Base-by-base conservation (phyloP, 2,888 invertebrate genomes). In the Apamea sordens region DNA sequence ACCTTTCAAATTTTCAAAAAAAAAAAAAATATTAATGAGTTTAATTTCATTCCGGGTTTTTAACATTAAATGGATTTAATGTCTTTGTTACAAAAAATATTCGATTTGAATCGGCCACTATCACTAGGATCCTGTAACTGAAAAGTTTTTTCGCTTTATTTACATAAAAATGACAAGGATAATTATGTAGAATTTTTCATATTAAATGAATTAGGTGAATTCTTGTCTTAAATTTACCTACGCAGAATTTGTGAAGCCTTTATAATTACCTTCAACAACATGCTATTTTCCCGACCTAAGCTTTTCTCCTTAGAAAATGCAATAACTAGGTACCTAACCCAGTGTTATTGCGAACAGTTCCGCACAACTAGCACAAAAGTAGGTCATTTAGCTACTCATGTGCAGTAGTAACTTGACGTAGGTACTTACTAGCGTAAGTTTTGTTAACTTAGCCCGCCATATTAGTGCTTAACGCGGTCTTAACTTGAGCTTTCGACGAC, bases 381-480 rank as follows among this genome's bases (percentile, higher is more conserved):
- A 80, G 85, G 85, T 84, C 85, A 84, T 68, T 73, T 74, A 68
- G 75, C 59, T 28, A 82, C 86, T 83, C 85, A 64, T 71, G 75
- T 59, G 87, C 84, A 76, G 47, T 83, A 64, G 73, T 83, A 83
- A 83, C 78, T 83, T 86, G 47, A 53, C 67, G 67, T 53, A 47
- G n/a, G 65, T 64, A 73, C 73, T 63, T 59, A 53, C 64, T 47
- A 24, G 71, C 69, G 82, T 76, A 82, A 64, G 64, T 82, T 82
- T 76, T 85, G 70, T 70, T 76, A 53, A 64, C 76, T 59, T 24
- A 56, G 28, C 50, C 32, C 24, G 41, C 67, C 56, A 28, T 84
- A 44, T 64, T 59, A 81, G 56, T 56, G 78, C 64, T 53, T 83
- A 36, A 47, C 44, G 65, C 41, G 59, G 11, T 10, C 18, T 53